These are phyloP conservation scores for Sebastes paucispinis DNA, from an alignment of 2,797 vertebrate genomes.

Conservation along the genomic window DNA sequence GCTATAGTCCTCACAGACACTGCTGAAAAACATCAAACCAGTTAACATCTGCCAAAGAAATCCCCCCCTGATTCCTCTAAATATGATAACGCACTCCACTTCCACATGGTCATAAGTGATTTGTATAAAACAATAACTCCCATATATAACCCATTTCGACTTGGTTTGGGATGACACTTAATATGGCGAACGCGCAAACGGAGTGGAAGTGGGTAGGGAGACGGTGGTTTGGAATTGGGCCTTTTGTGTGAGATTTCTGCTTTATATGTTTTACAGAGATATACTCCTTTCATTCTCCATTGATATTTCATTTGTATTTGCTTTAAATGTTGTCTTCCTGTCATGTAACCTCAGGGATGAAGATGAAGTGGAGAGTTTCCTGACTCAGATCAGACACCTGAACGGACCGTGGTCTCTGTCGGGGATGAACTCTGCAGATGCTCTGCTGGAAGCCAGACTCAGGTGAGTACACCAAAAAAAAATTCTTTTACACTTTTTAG, in stretches of 20 bases:
- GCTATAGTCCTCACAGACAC: not conserved
- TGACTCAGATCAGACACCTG: conserved; percentile 38
- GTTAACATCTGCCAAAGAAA: not conserved
- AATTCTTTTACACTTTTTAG: too few species aligned
- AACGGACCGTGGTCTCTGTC: conserved; percentile 50
- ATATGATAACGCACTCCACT: not conserved
- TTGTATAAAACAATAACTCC: not conserved
- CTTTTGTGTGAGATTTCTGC: not conserved
- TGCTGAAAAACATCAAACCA: not conserved
- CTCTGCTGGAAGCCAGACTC: conserved; percentile 52
- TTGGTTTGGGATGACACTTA: too few species aligned
- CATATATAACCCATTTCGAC: too few species aligned
- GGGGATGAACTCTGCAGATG: conserved; percentile 35
- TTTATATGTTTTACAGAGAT: not conserved
- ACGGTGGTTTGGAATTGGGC: too few species aligned
- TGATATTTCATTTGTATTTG: not conserved
- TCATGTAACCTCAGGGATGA: conserved; percentile 48
- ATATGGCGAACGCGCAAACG: too few species aligned
- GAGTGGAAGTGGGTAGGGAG: too few species aligned
- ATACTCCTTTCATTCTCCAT: not conserved
- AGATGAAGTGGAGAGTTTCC: conserved; percentile 46
- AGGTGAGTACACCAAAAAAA: conserved; percentile 31
- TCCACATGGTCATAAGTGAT: not conserved
- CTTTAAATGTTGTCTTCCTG: not conserved
- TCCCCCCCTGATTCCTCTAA: not conserved